These are phyloP conservation scores for Synergus umbraculus DNA, from an alignment of 2,888 invertebrate species.

Conservation along the genomic window DNA sequence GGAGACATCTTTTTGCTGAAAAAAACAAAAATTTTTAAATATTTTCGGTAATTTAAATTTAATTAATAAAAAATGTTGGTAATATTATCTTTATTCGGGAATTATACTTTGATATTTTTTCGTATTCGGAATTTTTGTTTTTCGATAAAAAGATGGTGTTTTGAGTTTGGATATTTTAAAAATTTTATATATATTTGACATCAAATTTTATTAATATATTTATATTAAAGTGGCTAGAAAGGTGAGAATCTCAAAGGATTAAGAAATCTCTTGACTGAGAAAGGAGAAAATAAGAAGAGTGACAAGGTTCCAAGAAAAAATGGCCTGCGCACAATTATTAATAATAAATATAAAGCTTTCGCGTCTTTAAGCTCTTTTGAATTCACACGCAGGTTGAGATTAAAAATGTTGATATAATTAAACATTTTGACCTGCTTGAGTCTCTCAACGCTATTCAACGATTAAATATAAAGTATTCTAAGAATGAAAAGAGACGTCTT, in stretches of 20 bases:
- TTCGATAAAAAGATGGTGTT: no score
- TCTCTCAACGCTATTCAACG: constrained; percentile 16
- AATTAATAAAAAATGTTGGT: no score
- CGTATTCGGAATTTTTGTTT: no score
- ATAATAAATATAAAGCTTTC: constrained; percentile 24
- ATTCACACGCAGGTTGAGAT: constrained; percentile 1
- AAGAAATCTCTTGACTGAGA: background rate
- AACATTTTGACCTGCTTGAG: constrained; percentile 22
- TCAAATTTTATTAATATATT: background rate
- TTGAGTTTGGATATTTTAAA: background rate
- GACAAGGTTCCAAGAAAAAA: constrained; percentile 26
- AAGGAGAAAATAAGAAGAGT: constrained; percentile 10
- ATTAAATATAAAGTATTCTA: background rate
- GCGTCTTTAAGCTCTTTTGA: constrained; percentile 31
- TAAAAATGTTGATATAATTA: constrained; percentile 24
- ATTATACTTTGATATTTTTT: no score
- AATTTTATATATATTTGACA: background rate
- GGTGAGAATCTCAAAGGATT: background rate
- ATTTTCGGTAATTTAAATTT: background rate
- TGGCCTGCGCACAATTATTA: constrained; percentile 27
- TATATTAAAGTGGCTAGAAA: background rate
- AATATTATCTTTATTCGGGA: no score
- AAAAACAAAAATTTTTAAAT: no score
- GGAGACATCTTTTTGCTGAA: no score
- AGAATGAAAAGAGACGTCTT: background rate